Evolutionary conservation across 2,888 invertebrate species (phyloP), one percentile per base, ranked within the genome.

Genomic region (Drosophila diplacantha): DNA sequence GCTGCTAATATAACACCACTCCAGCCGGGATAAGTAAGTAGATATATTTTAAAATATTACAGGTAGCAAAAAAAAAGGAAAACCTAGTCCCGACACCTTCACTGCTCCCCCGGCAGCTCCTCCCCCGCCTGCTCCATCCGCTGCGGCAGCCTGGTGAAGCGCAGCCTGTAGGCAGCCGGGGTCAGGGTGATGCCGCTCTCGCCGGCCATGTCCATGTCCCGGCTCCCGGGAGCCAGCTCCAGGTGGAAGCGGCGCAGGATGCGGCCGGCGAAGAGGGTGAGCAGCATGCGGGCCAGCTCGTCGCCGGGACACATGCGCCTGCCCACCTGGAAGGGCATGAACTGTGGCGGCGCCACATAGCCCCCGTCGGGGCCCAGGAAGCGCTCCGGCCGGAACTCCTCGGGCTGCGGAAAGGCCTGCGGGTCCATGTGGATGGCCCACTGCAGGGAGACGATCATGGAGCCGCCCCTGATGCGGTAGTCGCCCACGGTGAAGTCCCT

Each of bases 281-380:
- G 81, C 22, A 92, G 84, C 93, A 94, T 95, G 69, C 91, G 91
- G 0, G 94, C 94, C 41, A 96, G 87, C 81, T 96, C 95, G 66
- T 96, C 95, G 0, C 96, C 96, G 1, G 95, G 91, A 84, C 96
- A 96, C 91, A 94, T 93, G 32, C 96, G 91, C 85, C 95, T 95
- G 94, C 96, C 96, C 68, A 91, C 91, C 89, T 96, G 96, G 84
- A 95, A 96, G 0, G 96, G 95, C 75, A 96, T 91, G 79, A 95
- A 95, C 57, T 92, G 90, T 44, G 92, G 91, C 0, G 92, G 92
- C 63, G 91, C 93, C 5, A 88, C 80, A 65, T 93, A 90, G 53
- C 89, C 90, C 0, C 93, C 94, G 37, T 92, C 90, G 0, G 90
- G 88, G 43, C 90, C 89, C 5, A 96, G 85, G 83, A 96, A 96